Evolutionary conservation across 2,888 invertebrate genomes (phyloP), one percentile per base, ranked within the genome.

Genomic region (Eilema griseolum): DNA sequence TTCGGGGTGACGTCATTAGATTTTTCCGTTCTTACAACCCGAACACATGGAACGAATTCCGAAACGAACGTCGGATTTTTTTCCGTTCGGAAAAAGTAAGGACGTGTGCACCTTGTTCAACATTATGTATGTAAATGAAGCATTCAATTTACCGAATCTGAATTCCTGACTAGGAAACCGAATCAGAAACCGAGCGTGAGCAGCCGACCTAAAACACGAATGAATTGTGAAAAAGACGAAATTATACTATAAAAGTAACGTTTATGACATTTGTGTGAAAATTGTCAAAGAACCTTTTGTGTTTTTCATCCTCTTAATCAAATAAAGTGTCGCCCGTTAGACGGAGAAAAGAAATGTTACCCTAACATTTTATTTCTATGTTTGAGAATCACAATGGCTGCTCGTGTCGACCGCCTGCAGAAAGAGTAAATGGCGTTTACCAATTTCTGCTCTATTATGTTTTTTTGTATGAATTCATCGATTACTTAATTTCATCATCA

Each of bases 361-460:
- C 52, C 52, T 31, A 8, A 61, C 65, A 61, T 20, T 70, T 70
- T 66, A 61, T 70, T 70, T 65, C 52, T 28, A 20, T 46, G 31
- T 52, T 65, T 28, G n/a, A 56, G 28, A 52, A 23, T 56, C 2
- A 23, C 56, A 65, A 31, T 64, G 26, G 46, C n/a, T 28, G 26
- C 26, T 26, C 41, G 41, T 46, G 28, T 46, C 41, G 20, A 12
- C 46, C 26, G 26, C 41, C n/a, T 3, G 2, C 52, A n/a, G n/a
- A 52, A 52, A n/a, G 7, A 20, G 52, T 52, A n/a, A 52, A 52
- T 8, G 52, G 20, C n/a, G 52, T n/a, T 52, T 52, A 52, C 52
- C 52, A 52, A 52, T 52, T 8, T 52, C 52, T n/a, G 52, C n/a
- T 20, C 20, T 46, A 5, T 46, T 20, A 20, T 7, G 46, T 46